Base-by-base conservation (phyloP, 2,113 vertebrate genomes). In the Oncorhynchus keta region DNA sequence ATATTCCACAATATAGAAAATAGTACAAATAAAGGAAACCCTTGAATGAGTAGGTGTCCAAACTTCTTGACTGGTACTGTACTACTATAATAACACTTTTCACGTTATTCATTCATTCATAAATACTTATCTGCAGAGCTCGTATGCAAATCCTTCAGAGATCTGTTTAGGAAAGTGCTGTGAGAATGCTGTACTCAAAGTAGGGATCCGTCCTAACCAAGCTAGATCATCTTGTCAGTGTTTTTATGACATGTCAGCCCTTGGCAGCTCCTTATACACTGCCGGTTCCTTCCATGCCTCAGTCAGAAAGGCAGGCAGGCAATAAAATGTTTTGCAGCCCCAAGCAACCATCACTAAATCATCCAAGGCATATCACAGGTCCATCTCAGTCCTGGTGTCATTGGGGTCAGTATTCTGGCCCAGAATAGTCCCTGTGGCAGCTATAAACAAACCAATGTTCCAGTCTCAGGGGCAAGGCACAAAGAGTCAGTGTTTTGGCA, bases 401-500 rank as follows among this genome's bases (percentile, higher is more conserved):
- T 62, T 67, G 20, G 20, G 68, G 87, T 89, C 87, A 66, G 87
- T 91, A 80, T 49, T 1, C 1, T 1, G 1, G 75, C 79, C 79
- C 66, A 72, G 76, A 84, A 84, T 83, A 82, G 80, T 72, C 76
- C 68, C 14, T 32, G 65, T 16, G 65, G 65, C 14, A 13, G 65
- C 65, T 32, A 2, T 9, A 57, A 49, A 45, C 32, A 69, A 70
- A 75, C 76, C 76, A 8, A 48, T 32, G 30, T 32, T 18, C 57
- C 9, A 35, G 4, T 45, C 22, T 13, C 51, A 48, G 30, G 70
- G 30, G 1, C 14, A 5, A 55, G 14, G 51, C 51, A 55, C 49
- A 51, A 8, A 14, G 49, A 51, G 1, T 51, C 51, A 55, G 51
- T 55, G 13, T 16, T 55, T 45, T 45, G 9, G 45, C 45, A 66